These are phyloP conservation scores for Malurus leucopterus DNA, from an alignment of 2,797 vertebrate species.

Conservation along the genomic window DNA sequence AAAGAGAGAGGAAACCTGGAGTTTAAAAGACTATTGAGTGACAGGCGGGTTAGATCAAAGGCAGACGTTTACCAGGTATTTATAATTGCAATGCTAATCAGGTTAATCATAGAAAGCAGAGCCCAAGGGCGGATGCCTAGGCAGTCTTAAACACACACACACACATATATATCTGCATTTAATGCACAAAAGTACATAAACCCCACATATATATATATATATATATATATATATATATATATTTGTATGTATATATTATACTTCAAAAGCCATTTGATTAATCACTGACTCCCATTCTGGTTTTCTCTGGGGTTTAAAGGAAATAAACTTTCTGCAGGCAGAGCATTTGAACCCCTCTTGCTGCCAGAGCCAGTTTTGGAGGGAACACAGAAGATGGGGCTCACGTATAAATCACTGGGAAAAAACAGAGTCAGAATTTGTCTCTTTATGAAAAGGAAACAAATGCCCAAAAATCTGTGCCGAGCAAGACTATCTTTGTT, in stretches of 20 bases:
- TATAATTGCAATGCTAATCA: slow-evolving; percentile 73
- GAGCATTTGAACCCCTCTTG: slow-evolving; percentile 13
- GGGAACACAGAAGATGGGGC: slow-evolving; percentile 24
- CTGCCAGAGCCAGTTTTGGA: slow-evolving; percentile 3
- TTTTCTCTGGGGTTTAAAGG: slow-evolving; percentile 1
- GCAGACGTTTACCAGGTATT: slow-evolving; percentile 70
- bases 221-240: no score
- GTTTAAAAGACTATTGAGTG: slow-evolving; percentile 77
- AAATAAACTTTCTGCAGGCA: not conserved
- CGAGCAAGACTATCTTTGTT: not conserved
- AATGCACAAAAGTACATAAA: not conserved
- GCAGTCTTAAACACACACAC: not conserved
- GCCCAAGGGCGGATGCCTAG: not conserved
- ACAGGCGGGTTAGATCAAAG: slow-evolving; percentile 76
- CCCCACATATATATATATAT: not conserved
- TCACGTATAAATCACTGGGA: not conserved
- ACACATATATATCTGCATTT: not conserved
- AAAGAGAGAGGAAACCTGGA: slow-evolving; percentile 63
- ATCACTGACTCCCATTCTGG: not conserved
- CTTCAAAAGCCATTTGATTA: not conserved
- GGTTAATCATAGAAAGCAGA: slow-evolving; percentile 67
- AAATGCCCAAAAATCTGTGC: not conserved
- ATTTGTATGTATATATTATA: not conserved
- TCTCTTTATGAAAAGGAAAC: not conserved
- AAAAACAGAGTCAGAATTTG: not conserved